These are phyloP conservation scores for Mesocricetus auratus DNA, from an alignment of 2,113 vertebrate species.

Conservation along the genomic window DNA sequence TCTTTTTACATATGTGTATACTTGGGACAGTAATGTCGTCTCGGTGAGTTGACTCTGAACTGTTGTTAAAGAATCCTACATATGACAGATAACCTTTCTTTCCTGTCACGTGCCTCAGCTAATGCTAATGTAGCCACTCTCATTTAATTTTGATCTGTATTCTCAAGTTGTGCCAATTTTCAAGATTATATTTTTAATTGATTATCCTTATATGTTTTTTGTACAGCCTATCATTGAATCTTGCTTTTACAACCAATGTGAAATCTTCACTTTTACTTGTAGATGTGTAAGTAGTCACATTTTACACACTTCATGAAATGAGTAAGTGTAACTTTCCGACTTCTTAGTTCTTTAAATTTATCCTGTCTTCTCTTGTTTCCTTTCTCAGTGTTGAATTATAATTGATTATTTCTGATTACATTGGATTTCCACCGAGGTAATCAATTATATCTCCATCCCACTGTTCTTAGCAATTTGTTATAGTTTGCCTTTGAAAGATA, in stretches of 20 bases:
- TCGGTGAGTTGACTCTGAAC: background rate
- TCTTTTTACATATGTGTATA: background rate
- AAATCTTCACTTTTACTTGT: background rate
- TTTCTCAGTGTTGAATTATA: conserved; percentile 14
- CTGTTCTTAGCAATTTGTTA: background rate
- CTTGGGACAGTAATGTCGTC: background rate
- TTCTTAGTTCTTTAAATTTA: background rate
- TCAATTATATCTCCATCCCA: background rate
- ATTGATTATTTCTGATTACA: background rate
- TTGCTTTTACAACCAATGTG: conserved; percentile 6
- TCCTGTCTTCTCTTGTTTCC: background rate
- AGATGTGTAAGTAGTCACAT: background rate
- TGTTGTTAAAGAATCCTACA: background rate
- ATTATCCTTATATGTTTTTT: background rate
- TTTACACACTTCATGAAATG: background rate
- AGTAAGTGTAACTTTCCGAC: conserved; percentile 1
- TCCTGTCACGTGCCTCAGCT: background rate
- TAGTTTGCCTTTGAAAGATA: background rate
- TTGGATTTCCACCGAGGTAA: background rate
- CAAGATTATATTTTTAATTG: background rate
- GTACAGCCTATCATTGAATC: background rate
- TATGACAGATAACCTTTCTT: background rate
- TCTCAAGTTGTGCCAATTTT: background rate
- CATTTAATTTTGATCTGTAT: background rate
- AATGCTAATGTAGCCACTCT: background rate